Percentiles rank a stretch among this genome's conserved stretches.
Conservation (phyloP, 2,113 vertebrate genomes). For the Lagopus muta region DNA sequence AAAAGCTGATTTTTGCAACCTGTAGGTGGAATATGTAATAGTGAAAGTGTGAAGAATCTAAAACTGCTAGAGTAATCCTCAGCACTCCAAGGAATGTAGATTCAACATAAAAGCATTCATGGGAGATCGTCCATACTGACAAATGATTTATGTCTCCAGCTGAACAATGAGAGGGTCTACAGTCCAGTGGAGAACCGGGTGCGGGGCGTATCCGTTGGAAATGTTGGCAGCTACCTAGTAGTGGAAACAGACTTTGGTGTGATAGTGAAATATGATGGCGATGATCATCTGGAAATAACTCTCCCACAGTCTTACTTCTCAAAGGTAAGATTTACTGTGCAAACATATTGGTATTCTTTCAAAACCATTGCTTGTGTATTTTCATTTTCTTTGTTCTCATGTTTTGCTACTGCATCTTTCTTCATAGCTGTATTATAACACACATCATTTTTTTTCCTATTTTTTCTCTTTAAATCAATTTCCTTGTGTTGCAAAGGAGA, state of each 20-base stretch:
- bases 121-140: not conserved
- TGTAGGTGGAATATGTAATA: not conserved
- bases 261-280: slow-evolving; percentile 87
- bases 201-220: slow-evolving; percentile 75
- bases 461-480: not conserved
- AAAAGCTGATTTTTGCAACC: not conserved
- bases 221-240: slow-evolving; percentile 83
- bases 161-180: slow-evolving; percentile 67
- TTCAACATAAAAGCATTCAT: not conserved
- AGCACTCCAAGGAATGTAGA: not conserved
- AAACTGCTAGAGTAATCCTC: not conserved
- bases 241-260: slow-evolving; percentile 87
- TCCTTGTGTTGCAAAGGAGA: not conserved
- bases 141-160: slow-evolving; percentile 1
- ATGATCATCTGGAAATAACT: slow-evolving; percentile 87
- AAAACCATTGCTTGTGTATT: not conserved
- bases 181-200: slow-evolving; percentile 74
- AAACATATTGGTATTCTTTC: not conserved
- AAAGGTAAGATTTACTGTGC: slow-evolving; percentile 78
- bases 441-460: not conserved
- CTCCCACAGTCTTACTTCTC: slow-evolving; percentile 86
- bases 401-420: not conserved
- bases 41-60: not conserved
- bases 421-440: not conserved
- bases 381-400: not conserved